Evolutionary conservation across 2,113 vertebrate genomes (phyloP).

Genomic region (Dermatemys mawii): DNA sequence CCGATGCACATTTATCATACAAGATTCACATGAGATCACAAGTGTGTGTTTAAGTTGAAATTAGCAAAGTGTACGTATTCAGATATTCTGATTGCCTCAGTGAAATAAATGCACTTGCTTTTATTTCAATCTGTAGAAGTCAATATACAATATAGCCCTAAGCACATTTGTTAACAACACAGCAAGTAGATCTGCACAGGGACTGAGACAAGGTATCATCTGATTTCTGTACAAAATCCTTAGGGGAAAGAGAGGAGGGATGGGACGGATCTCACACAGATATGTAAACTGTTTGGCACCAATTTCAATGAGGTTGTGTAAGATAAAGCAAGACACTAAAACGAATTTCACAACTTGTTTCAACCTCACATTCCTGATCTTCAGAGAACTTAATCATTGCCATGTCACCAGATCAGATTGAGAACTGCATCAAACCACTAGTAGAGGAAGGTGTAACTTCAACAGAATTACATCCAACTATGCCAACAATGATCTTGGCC

Average conservation of each 20-base stretch:
- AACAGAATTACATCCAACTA: neutral
- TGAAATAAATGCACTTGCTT: neutral
- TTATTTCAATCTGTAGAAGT: neutral
- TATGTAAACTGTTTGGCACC: slow-evolving; percentile 42
- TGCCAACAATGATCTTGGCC: slow-evolving; percentile 29
- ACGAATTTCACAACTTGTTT: neutral
- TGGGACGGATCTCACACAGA: neutral
- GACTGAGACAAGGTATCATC: slow-evolving; percentile 49
- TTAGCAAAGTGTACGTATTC: neutral
- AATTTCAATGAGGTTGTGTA: slow-evolving; percentile 28
- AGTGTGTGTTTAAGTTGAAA: fast-evolving
- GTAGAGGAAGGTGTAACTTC: slow-evolving; percentile 5
- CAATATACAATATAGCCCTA: neutral
- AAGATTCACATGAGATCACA: neutral
- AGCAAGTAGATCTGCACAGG: neutral
- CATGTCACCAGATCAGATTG: neutral
- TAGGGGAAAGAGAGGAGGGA: neutral
- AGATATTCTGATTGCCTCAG: neutral
- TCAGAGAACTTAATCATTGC: neutral
- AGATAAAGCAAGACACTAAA: slow-evolving; percentile 44
- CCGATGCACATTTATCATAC: fast-evolving
- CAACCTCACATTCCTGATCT: neutral
- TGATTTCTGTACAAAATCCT: slow-evolving; percentile 50
- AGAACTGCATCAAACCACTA: slow-evolving; percentile 36
- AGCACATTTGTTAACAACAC: slow-evolving; percentile 18